Percentiles rank a stretch among this genome's conserved stretches.
Conservation (phyloP, 2,888 invertebrate genomes). For the Xanthorhoe designata region DNA sequence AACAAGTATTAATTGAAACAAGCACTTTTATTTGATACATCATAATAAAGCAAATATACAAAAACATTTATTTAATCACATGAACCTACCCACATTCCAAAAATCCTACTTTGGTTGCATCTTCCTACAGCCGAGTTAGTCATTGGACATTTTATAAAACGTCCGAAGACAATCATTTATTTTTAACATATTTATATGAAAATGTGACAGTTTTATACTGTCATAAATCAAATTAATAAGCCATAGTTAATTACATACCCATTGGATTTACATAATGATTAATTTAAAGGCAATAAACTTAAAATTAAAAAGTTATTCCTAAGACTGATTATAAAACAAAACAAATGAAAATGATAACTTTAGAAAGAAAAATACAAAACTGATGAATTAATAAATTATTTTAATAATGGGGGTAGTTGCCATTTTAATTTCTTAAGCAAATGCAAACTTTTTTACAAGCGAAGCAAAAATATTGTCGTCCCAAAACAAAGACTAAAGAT, state of each 20-base stretch:
- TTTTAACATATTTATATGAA: conserved; percentile 16
- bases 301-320: conserved; percentile 3
- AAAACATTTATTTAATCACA: conserved; percentile 45
- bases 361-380: conserved; percentile 14
- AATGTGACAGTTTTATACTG: background rate
- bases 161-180: conserved; percentile 4
- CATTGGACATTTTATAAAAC: conserved; percentile 5
- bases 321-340: conserved; percentile 1
- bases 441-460: no score
- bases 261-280: conserved; percentile 12
- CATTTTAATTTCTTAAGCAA: conserved; percentile 1
- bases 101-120: conserved; percentile 29
- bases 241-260: conserved; percentile 4
- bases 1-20: conserved; percentile 60
- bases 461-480: no score
- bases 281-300: conserved; percentile 12
- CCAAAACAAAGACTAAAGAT: no score
- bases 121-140: conserved; percentile 20
- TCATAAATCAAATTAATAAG: background rate
- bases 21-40: conserved; percentile 70
- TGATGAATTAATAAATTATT: conserved; percentile 21
- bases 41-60: conserved; percentile 66
- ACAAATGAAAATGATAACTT: conserved; percentile 7
- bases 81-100: conserved; percentile 19
- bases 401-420: conserved; percentile 12